Percentiles rank a stretch among this genome's conserved stretches.
Conservation (phyloP, 1,140 invertebrate genomes). For the Drosophila dunni region DNA sequence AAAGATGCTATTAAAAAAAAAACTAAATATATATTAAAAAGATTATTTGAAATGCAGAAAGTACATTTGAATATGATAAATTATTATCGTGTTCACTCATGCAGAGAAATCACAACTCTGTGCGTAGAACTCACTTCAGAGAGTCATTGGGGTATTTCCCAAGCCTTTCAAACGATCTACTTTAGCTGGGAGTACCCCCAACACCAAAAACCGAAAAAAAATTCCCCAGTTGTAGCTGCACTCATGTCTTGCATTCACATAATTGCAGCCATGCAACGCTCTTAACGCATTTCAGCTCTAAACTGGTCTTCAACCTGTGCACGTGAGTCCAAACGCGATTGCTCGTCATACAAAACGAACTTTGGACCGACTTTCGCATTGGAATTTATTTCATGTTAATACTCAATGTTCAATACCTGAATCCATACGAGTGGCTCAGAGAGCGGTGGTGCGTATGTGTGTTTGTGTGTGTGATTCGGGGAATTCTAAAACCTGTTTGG, state of each 20-base stretch:
- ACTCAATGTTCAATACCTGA: slow-evolving; percentile 13
- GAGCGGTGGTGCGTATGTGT: slow-evolving; percentile 11
- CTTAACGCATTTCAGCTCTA: slow-evolving; percentile 16
- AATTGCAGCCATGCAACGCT: slow-evolving; percentile 26
- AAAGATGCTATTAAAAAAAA: not conserved
- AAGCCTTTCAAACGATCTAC: slow-evolving; percentile 21
- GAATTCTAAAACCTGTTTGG: slow-evolving; percentile 73
- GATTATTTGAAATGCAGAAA: slow-evolving; percentile 4
- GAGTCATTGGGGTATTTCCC: slow-evolving; percentile 32
- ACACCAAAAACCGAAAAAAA: slow-evolving; percentile 33
- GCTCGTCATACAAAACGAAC: slow-evolving; percentile 29
- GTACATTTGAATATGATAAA: slow-evolving; percentile 5
- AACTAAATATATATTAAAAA: not conserved
- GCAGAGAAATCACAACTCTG: slow-evolving; percentile 24
- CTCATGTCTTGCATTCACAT: slow-evolving; percentile 29
- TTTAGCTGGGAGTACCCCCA: slow-evolving; percentile 34
- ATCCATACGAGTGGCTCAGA: not conserved
- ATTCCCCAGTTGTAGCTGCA: slow-evolving; percentile 22
- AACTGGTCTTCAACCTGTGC: slow-evolving; percentile 37
- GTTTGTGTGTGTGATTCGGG: slow-evolving; percentile 40
- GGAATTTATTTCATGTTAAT: slow-evolving; percentile 52
- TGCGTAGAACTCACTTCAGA: slow-evolving; percentile 13
- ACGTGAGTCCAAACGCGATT: slow-evolving; percentile 44
- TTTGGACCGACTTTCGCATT: slow-evolving; percentile 55
- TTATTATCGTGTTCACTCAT: slow-evolving; percentile 7